Evolutionary conservation across 2,113 vertebrate species (phyloP), one percentile per base, ranked within the genome.

Genomic region (Arvicanthis niloticus): DNA sequence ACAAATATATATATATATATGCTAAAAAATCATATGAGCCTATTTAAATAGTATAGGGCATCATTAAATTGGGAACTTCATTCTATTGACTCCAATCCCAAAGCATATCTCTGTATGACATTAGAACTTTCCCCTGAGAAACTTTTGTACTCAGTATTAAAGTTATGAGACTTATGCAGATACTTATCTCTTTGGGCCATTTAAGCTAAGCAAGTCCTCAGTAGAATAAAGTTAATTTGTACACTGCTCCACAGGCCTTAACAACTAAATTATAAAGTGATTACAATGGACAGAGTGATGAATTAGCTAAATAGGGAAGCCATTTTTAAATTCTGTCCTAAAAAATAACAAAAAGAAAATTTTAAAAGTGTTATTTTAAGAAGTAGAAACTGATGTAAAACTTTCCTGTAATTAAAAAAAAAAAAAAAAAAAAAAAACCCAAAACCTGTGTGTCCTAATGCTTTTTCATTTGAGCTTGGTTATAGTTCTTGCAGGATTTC

Each of bases 61-160:
- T 95, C 80, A 93, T 95, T 97, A 96, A 96, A 72, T 31, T 88
- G 72, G 93, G 31, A 24, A 95, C 91, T 76, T 92, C 77, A 92
- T 94, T 95, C 45, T 84, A 45, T 62, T 93, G 53, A 13, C 67
- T 68, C 40, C 91, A 19, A 88, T 82, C 91, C n/a, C 65, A 75
- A 91, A 85, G 37, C 26, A 62, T 91, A 96, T 86, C 85, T 73
- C 96, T 19, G 89, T 51, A 94, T 78, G 58, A 89, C 88, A 92
- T 1, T 62, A 31, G 80, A 95, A 88, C 26, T 77, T 93, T 81
- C 93, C 96, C 73, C 19, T 85, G 53, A 12, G n/a, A 89, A 76
- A 53, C 16, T 56, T 94, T 91, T 93, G 7, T 75, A 88, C 75
- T 68, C 31, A 78, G 56, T 88, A 84, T 91, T 94, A 88, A 97